phyloP scores from a whole-genome alignment of 1,140 invertebrate genomes.

The Spodoptera frugiperda region DNA sequence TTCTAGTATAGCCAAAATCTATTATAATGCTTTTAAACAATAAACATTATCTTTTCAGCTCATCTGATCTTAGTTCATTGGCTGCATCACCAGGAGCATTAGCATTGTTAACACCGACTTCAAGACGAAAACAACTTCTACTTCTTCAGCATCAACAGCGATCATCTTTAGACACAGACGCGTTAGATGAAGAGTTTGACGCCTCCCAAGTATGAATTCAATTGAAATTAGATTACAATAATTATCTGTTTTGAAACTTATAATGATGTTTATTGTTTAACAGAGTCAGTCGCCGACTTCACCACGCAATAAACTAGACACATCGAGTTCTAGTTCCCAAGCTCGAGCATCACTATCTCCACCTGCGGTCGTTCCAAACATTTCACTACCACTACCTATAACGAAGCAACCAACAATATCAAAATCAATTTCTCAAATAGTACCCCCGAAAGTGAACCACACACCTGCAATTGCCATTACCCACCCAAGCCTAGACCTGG shows the following conservation, averaged over 20 bases:
- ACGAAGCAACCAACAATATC: conserved; percentile 83
- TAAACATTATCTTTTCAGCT: conserved; percentile 73
- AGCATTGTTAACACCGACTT: conserved; percentile 90
- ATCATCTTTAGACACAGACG: conserved; percentile 94
- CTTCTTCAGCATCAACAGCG: conserved; percentile 93
- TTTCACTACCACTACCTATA: conserved; percentile 78
- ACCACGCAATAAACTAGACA: conserved; percentile 83
- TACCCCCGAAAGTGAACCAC: conserved; percentile 73
- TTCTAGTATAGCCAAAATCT: not conserved
- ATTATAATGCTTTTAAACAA: conserved; percentile 6
- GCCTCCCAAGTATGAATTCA: conserved; percentile 80
- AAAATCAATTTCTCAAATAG: conserved; percentile 70
- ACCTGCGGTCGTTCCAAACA: conserved; percentile 78
- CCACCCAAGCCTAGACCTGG: conserved; percentile 81
- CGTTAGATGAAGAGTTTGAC: conserved; percentile 90
- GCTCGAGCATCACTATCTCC: conserved; percentile 75
- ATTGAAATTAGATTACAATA: not conserved
- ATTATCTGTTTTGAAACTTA: not conserved
- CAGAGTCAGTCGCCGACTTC: conserved; percentile 85
- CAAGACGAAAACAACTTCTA: conserved; percentile 90
- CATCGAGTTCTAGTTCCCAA: conserved; percentile 72
- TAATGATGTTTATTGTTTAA: conserved; percentile 48
- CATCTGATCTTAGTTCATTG: conserved; percentile 87
- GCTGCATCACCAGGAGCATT: conserved; percentile 86
- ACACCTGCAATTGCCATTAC: conserved; percentile 85